A percentile compares a stretch with the other conserved stretches of the same genome.
Conservation (phyloP, 2,797 vertebrate genomes). For the Manis pentadactyla region DNA sequence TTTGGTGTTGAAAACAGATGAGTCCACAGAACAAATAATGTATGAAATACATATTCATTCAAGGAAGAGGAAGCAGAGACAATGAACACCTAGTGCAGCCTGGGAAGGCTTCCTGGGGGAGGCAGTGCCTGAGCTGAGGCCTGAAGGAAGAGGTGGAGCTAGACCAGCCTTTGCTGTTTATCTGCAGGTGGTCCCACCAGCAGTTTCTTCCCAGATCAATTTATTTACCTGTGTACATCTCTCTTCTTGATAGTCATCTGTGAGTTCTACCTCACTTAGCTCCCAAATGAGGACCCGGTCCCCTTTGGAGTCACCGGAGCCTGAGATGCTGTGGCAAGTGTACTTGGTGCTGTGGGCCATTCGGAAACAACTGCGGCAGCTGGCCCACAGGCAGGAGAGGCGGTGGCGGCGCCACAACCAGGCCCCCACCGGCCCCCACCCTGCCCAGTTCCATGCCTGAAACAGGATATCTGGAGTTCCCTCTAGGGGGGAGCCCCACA, state of each 20-base stretch:
- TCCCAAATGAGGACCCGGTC: not conserved
- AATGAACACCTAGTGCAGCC: not conserved
- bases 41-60: not conserved
- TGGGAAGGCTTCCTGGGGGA: conserved; percentile 12
- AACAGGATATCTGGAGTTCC: conserved; percentile 65
- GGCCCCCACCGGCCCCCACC: not conserved
- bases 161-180: not conserved
- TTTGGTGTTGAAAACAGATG: not conserved
- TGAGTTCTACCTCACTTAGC: conserved; percentile 38
- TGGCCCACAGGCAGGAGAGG: conserved; percentile 58
- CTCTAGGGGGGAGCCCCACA: conserved; percentile 59
- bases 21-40: not conserved
- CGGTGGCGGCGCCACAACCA: not conserved
- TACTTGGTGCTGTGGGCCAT: conserved; percentile 65
- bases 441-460: not conserved
- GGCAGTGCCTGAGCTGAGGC: not conserved
- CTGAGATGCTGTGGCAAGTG: conserved; percentile 63
- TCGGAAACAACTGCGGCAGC: conserved; percentile 55
- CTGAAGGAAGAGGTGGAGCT: not conserved
- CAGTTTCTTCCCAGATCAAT: not conserved
- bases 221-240: not conserved
- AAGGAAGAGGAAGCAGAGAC: not conserved
- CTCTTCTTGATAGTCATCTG: conserved; percentile 47
- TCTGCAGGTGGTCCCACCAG: not conserved
- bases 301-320: not conserved